Evolutionary conservation across 2,888 invertebrate genomes (phyloP).

Genomic region (Prostheceraeus crozeri): DNA sequence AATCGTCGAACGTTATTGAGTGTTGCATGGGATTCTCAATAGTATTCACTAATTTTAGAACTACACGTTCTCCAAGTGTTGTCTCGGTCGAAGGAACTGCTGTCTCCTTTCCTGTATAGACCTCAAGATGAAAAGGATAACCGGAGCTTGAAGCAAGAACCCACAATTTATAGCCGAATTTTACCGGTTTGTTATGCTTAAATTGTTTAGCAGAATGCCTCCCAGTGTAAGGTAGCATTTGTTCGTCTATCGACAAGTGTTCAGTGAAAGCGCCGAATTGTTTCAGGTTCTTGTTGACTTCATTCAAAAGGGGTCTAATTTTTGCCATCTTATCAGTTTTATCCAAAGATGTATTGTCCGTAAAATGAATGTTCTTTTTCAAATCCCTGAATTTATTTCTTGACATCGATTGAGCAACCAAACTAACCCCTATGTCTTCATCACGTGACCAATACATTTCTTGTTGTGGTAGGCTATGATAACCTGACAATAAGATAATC

Average conservation of each 20-base stretch:
- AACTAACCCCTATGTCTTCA: conserved; percentile 36
- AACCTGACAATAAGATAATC: conserved; percentile 39
- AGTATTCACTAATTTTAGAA: conserved; percentile 3
- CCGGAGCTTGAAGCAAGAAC: conserved; percentile 34
- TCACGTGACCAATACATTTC: conserved; percentile 36
- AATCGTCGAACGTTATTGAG: conserved; percentile 38
- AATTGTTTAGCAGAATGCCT: conserved; percentile 38
- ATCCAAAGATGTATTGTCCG: conserved; percentile 33
- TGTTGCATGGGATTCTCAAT: not conserved
- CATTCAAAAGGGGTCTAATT: conserved; percentile 37
- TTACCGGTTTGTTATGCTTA: conserved; percentile 17
- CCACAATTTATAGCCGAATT: conserved; percentile 43
- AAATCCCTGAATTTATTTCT: conserved; percentile 39
- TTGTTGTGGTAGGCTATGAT: conserved; percentile 33
- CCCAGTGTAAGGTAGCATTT: conserved; percentile 52
- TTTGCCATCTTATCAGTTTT: conserved; percentile 39
- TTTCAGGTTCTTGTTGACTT: conserved; percentile 31
- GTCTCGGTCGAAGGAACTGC: conserved; percentile 2
- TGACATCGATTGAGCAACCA: conserved; percentile 32
- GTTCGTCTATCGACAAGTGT: conserved; percentile 46
- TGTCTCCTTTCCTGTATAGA: not conserved
- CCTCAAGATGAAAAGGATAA: conserved; percentile 15
- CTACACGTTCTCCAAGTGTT: conserved; percentile 12
- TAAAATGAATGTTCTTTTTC: conserved; percentile 39
- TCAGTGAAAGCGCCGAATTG: conserved; percentile 36